These are phyloP conservation scores for Eurystomus glaucurus DNA, from an alignment of 2,797 vertebrate species.

Conservation along the genomic window DNA sequence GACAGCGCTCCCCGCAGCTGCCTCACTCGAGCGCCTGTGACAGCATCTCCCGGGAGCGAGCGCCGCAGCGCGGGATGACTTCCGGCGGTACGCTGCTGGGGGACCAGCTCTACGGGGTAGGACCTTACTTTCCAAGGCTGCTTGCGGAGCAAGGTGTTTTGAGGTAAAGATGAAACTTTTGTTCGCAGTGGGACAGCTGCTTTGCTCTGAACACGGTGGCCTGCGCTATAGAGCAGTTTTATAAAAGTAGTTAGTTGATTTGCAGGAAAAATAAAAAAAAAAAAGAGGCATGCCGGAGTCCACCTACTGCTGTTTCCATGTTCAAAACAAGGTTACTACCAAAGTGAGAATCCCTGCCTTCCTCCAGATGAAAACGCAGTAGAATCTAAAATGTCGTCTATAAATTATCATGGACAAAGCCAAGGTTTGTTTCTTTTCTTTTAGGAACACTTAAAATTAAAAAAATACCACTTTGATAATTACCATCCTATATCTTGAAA, in stretches of 20 bases:
- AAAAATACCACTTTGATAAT: not conserved
- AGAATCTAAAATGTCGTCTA: conserved; percentile 32
- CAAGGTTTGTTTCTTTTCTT: not conserved
- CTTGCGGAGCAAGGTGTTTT: not conserved
- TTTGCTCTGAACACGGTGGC: not conserved
- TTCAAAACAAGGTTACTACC: not conserved
- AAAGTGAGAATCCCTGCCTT: not conserved
- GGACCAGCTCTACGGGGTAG: not conserved
- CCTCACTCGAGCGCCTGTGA: accelerated
- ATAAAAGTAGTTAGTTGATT: not conserved
- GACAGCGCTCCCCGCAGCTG: accelerated
- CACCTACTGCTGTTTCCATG: not conserved
- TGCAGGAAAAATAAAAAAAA: not conserved
- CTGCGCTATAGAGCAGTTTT: not conserved
- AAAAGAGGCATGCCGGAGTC: not conserved
- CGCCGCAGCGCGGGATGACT: not conserved
- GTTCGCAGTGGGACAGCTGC: not conserved
- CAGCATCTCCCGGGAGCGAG: not conserved
- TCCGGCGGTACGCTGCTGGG: not conserved
- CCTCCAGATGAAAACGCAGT: conserved; percentile 42
- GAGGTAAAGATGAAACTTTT: not conserved
- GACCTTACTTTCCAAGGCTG: not conserved
- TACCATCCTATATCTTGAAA: not conserved
- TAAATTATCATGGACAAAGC: not conserved
- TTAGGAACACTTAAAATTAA: not conserved